Evolutionary conservation across 2,113 vertebrate genomes (phyloP), one percentile per base, ranked within the genome.

Genomic region (Ameiurus melas): DNA sequence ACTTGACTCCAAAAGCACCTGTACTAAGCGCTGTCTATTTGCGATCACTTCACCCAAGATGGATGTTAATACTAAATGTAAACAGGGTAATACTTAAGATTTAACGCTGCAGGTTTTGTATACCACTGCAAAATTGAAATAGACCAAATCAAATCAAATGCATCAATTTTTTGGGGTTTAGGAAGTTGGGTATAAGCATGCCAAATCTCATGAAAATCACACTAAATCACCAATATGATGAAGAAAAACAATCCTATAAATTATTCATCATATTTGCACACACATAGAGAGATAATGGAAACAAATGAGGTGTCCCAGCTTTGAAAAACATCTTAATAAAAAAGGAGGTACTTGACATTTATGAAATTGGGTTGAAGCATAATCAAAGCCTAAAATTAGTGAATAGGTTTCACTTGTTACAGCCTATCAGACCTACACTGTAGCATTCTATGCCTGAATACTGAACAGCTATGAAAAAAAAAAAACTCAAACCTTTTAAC

Each of bases 311-410:
- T 27, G 6, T 19, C 10, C 33, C 1, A 43, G 19, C 62, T 25
- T 57, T 39, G 39, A 33, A 80, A 81, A 81, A 70, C 62, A 68
- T 87, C 60, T 81, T 82, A 82, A 81, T 87, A 39, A 81, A 87
- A 87, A 60, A 39, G 14, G 58, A 71, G 78, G 33, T 70, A 70
- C 79, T 58, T 70, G 78, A 82, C 77, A 87, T 82, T 87, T 68
- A 51, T 87, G 51, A 70, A 87, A 87, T 33, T 81, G 43, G 39
- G 6, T 70, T 36, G 47, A 19, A 64, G n/a, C 58, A 84, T 87
- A 58, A 87, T 78, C n/a, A 39, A 77, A 71, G 30, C 58, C 25
- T 60, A 25, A 51, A 73, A 71, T 70, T 30, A 17, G 83, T 51
- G n/a, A 71, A 85, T 75, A 75, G 19, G 39, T 14, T 58, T 43